Percentiles rank a stretch among this genome's conserved stretches.
Conservation (phyloP, 2,888 invertebrate species). For the Ischnura elegans region DNA sequence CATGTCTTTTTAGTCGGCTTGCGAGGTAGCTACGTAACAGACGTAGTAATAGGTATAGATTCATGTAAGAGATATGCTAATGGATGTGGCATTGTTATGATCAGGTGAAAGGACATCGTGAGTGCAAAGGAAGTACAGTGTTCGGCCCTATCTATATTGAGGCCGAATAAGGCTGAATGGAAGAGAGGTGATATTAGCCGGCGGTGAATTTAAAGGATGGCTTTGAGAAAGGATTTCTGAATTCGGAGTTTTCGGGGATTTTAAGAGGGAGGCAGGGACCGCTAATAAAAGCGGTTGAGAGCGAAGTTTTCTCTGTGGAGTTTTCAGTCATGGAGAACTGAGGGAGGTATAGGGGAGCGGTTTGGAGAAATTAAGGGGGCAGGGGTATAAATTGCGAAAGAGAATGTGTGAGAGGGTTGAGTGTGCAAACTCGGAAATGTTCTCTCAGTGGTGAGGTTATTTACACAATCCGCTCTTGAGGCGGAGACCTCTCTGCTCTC, state of each 20-base stretch:
- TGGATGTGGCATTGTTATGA: not conserved
- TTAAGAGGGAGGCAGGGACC: conserved; percentile 6
- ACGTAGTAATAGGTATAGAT: no score
- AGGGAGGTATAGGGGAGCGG: no score
- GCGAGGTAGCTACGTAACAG: no score
- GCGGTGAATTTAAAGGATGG: conserved; percentile 38
- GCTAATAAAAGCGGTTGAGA: not conserved
- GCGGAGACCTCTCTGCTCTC: not conserved
- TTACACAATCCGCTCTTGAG: conserved; percentile 10
- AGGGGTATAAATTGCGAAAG: not conserved
- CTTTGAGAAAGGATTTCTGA: conserved; percentile 61
- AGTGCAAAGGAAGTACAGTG: not conserved
- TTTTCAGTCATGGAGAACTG: not conserved
- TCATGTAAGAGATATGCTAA: no score
- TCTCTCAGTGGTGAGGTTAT: not conserved
- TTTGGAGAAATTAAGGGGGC: not conserved
- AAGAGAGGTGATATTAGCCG: no score
- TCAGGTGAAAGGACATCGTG: not conserved
- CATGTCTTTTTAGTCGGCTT: no score
- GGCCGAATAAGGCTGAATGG: no score
- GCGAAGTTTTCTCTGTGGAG: not conserved
- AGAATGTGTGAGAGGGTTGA: not conserved
- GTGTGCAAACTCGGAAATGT: not conserved
- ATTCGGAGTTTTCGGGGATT: conserved; percentile 32
- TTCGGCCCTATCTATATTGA: not conserved